A percentile compares a stretch with the other conserved stretches of the same genome.
These are phyloP conservation scores for Bruchidius siliquastri DNA, from an alignment of 2,888 invertebrate species.

Conservation along the genomic window DNA sequence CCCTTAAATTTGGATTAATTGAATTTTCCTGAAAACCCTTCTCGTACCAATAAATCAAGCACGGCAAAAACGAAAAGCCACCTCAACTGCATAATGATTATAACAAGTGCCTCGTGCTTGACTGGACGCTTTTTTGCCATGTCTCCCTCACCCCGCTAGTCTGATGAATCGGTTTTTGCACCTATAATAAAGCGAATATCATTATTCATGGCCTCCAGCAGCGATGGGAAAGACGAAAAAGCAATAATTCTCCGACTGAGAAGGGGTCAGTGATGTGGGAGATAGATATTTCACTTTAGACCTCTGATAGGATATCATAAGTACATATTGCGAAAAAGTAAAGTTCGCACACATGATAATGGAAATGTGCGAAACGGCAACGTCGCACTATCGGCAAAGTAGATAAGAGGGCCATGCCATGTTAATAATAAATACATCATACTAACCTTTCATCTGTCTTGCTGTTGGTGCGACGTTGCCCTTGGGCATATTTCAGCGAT, in stretches of 20 bases:
- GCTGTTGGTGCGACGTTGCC: no score
- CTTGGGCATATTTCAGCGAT: no score
- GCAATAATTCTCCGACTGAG: slow-evolving; percentile 18
- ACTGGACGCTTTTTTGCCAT: slow-evolving; percentile 21
- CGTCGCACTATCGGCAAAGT: no score
- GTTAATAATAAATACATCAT: no score
- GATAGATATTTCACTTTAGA: not conserved
- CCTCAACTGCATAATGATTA: slow-evolving; percentile 12
- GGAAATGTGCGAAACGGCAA: no score
- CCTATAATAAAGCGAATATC: slow-evolving; percentile 29
- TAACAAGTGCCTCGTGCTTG: slow-evolving; percentile 9
- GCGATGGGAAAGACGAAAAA: slow-evolving; percentile 22
- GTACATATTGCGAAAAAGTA: no score
- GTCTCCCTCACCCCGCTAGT: slow-evolving; percentile 15
- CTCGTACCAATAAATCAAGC: not conserved
- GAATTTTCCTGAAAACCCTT: not conserved
- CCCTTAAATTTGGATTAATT: not conserved
- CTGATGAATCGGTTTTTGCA: slow-evolving; percentile 26
- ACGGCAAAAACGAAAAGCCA: not conserved
- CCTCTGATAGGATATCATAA: not conserved
- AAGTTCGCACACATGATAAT: no score
- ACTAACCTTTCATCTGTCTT: no score
- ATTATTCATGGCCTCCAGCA: slow-evolving; percentile 27
- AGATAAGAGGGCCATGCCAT: no score
- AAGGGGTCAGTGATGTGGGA: not conserved